Percentiles rank a stretch among this genome's conserved stretches.
Evolutionary conservation across 2,797 vertebrate species (phyloP).

Genomic region (Babyrousa celebensis): DNA sequence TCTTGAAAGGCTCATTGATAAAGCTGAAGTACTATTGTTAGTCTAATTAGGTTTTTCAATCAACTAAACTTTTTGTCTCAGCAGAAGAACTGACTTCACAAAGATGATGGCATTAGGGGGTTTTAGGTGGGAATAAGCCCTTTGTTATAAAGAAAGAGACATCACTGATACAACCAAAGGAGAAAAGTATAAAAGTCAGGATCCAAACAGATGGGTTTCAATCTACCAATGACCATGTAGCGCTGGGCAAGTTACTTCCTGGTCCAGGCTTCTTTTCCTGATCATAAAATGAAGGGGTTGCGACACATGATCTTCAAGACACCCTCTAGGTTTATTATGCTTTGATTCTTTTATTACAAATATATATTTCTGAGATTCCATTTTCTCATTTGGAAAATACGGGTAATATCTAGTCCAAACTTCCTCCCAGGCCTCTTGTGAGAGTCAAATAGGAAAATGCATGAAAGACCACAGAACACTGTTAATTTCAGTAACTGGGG

Average conservation of each 20-base stretch:
- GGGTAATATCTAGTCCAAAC: conserved; percentile 57
- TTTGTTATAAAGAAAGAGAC: not conserved
- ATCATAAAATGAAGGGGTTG: conserved; percentile 61
- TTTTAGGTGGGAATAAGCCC: not conserved
- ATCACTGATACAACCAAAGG: not conserved
- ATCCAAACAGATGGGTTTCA: conserved; percentile 13
- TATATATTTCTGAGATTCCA: conserved; percentile 72
- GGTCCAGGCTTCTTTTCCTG: conserved; percentile 66
- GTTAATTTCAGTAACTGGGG: conserved; percentile 60
- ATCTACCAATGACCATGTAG: not conserved
- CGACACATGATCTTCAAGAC: conserved; percentile 16
- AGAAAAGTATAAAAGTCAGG: conserved; percentile 40
- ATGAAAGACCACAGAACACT: not conserved
- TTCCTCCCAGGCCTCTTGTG: conserved; percentile 45
- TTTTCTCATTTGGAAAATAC: conserved; percentile 79
- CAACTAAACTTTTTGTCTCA: not conserved
- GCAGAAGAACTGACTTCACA: not conserved
- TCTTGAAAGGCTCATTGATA: not conserved
- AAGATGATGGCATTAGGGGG: not conserved
- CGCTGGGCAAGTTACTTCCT: conserved; percentile 41
- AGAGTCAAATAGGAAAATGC: conserved; percentile 69
- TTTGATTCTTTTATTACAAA: conserved; percentile 73
- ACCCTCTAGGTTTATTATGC: conserved; percentile 57
- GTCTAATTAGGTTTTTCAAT: not conserved
- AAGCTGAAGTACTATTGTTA: not conserved